Conservation (phyloP, 2,888 invertebrate species). For the Drosophila birchii region DNA sequence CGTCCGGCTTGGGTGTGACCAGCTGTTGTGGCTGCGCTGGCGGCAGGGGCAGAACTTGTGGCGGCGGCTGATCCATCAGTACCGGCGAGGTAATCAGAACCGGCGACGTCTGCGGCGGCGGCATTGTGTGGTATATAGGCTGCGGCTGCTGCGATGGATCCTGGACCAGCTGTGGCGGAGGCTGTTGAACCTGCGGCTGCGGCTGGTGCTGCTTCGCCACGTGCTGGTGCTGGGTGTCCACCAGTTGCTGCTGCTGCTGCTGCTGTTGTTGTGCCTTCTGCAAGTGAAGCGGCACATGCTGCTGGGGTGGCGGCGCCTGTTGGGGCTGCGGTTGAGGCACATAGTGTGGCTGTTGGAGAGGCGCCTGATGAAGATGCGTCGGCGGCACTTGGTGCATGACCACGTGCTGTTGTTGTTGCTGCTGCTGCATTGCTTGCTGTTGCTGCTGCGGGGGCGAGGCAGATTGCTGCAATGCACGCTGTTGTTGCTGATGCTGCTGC, state of each 20-base stretch:
- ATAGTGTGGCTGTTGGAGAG: conserved; percentile 78
- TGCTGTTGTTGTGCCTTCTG: conserved; percentile 64
- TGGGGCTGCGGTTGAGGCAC: conserved; percentile 81
- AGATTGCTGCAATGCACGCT: conserved; percentile 55
- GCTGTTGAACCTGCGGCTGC: conserved; percentile 68
- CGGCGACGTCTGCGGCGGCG: conserved; percentile 75
- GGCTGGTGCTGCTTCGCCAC: conserved; percentile 69
- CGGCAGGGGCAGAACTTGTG: conserved; percentile 49
- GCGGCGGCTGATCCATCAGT: conserved; percentile 64
- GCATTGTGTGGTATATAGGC: conserved; percentile 68
- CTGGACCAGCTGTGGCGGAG: conserved; percentile 66
- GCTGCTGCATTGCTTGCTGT: conserved; percentile 55
- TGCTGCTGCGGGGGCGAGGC: conserved; percentile 61
- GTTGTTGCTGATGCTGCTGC: conserved; percentile 38
- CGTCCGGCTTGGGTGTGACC: conserved; percentile 62
- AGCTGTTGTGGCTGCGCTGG: conserved; percentile 60
- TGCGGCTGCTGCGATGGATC: conserved; percentile 59
- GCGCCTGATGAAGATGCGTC: conserved; percentile 66
- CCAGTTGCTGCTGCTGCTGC: conserved; percentile 49
- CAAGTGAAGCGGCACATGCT: conserved; percentile 58
- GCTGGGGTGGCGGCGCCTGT: conserved; percentile 70
- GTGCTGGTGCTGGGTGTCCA: conserved; percentile 66
- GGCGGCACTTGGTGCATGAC: conserved; percentile 63
- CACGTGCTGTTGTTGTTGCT: conserved; percentile 76
- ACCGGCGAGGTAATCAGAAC: conserved; percentile 69